Conservation (phyloP, 2,113 vertebrate species). For the Actinemys pallida region DNA sequence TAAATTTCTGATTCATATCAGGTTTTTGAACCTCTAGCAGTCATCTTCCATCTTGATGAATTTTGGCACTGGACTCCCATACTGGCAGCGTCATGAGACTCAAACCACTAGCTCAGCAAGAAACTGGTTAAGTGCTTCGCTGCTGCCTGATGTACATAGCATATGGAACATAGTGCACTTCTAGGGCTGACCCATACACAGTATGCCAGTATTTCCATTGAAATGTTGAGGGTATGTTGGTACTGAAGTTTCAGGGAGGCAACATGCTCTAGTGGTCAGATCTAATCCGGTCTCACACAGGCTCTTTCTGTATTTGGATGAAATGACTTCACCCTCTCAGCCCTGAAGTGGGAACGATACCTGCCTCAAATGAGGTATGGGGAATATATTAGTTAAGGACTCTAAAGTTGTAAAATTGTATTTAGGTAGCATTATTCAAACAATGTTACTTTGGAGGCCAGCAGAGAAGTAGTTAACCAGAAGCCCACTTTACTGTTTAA, state of each 20-base stretch:
- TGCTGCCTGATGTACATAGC: fast-evolving
- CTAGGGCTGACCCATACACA: neutral
- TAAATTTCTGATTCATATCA: fast-evolving
- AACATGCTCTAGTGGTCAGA: fast-evolving
- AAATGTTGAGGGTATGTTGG: fast-evolving
- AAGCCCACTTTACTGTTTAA: neutral
- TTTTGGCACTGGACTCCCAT: slow-evolving; percentile 23
- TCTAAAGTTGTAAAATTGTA: neutral
- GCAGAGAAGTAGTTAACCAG: neutral
- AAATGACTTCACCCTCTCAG: neutral
- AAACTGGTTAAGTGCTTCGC: slow-evolving; percentile 19
- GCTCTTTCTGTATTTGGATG: neutral
- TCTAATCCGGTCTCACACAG: fast-evolving
- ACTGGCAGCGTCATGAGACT: slow-evolving; percentile 2
- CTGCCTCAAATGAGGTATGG: neutral
- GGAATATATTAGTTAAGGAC: neutral
- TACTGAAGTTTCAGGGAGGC: fast-evolving
- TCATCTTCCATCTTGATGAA: slow-evolving; percentile 30
- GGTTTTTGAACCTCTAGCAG: neutral
- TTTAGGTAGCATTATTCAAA: neutral
- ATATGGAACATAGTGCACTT: fast-evolving
- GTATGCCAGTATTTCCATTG: neutral
- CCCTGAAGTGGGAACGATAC: fast-evolving
- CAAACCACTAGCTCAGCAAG: no score
- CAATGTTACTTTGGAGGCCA: neutral